Base-by-base conservation (phyloP, 2,797 vertebrate genomes). In the Myiothlypis coronata region DNA sequence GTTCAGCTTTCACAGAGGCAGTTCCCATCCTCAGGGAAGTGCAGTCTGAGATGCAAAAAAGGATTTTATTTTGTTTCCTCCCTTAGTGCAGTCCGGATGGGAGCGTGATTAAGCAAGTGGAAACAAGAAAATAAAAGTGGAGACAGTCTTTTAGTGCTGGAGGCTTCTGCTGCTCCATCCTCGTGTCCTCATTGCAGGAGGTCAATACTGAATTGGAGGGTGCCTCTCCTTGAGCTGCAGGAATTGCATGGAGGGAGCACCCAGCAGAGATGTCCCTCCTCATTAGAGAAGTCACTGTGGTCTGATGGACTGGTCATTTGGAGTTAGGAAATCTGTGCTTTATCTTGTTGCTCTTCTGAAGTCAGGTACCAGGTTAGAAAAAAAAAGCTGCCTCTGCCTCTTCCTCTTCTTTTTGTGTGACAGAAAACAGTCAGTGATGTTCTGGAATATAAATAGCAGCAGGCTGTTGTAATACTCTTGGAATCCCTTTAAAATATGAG, bases 1-100 rank as follows among this genome's bases (percentile, higher is more conserved):
- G 56, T 89, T 92, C 68, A 71, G 79, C 89, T 88, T 83, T 75
- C 91, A 91, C 12, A 86, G 83, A 94, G 72, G 50, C 86, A 82
- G 59, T 84, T 95, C 88, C 74, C 90, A 82, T 95, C 94, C 88
- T 79, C 61, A 50, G 86, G 80, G 90, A 94, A 95, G 80, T 65
- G 52, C 60, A 79, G 77, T 67, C 63, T 82, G 77, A 87, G 63
- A 94, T 91, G 80, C 80, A 95, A 95, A 93, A 69, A 65, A 71
- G 72, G 65, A 44, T 74, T 89, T 85, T 67, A 34, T 61, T 93
- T 92, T 91, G 41, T 64, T 95, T 88, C 80, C 22, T 94, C 46
- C 57, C n/a, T 43, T 22, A 64, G 39, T 30, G 64, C 56, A 90
- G 72, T 60, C 65, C 61, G 65, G 52, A 32, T 90, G 90, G 64